Evolutionary conservation across 1,140 invertebrate species (phyloP).

Genomic region (Neoseiulus cucumeris): DNA sequence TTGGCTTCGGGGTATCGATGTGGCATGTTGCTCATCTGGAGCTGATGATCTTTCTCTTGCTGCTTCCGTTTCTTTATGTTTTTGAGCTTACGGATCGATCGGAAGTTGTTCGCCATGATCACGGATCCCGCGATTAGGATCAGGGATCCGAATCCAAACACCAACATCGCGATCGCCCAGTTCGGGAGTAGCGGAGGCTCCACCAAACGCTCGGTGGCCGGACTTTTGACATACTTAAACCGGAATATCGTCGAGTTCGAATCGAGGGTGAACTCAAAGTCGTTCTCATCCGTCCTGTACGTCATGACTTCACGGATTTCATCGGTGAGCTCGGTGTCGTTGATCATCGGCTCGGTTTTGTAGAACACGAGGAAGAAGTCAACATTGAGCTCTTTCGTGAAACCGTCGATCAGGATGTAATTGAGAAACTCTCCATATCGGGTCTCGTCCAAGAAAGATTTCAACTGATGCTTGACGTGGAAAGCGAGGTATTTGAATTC

Average conservation of each 20-base stretch:
- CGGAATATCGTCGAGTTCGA: background rate
- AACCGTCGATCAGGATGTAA: background rate
- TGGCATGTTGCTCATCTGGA: background rate
- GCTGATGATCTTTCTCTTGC: background rate
- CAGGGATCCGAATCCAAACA: background rate
- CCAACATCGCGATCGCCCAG: slow-evolving; percentile 4
- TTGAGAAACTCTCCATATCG: slow-evolving; percentile 5
- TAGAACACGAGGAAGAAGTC: slow-evolving; percentile 7
- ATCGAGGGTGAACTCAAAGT: background rate
- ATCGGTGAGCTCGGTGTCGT: background rate
- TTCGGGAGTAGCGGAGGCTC: background rate
- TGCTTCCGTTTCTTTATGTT: background rate
- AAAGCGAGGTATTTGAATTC: slow-evolving; percentile 3
- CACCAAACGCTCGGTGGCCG: background rate
- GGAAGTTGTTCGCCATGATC: slow-evolving; percentile 9
- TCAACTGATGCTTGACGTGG: background rate
- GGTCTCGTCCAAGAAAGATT: background rate
- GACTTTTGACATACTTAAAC: background rate
- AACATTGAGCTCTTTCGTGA: background rate
- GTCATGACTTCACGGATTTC: slow-evolving; percentile 2
- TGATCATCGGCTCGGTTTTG: background rate
- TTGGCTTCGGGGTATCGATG: background rate
- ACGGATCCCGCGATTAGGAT: background rate
- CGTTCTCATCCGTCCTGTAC: background rate
- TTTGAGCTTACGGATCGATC: background rate